phyloP scores from a whole-genome alignment of 2,113 vertebrate species.

The Emberiza fucata region DNA sequence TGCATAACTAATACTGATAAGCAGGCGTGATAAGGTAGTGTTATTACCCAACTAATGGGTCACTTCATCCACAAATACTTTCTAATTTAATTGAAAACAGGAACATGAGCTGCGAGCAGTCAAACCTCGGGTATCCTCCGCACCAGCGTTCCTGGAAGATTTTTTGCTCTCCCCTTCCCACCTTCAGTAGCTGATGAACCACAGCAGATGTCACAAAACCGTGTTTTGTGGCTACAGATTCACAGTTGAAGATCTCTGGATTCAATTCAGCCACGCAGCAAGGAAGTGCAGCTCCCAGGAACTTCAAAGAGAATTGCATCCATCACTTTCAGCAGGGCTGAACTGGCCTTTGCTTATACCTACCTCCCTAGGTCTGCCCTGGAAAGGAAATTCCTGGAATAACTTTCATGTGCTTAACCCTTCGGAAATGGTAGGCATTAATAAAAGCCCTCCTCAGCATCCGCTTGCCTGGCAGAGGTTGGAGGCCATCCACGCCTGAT shows the following conservation, averaged over 20 bases:
- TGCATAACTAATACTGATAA: constrained; percentile 71
- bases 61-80: constrained; percentile 52
- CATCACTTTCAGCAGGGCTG: constrained; percentile 10
- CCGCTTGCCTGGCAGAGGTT: constrained; percentile 36
- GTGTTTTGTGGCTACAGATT: neutral
- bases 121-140: rapidly evolving
- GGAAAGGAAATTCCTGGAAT: constrained; percentile 64
- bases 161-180: constrained; percentile 4
- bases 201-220: neutral
- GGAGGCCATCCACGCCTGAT: neutral
- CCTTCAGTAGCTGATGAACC: constrained; percentile 8
- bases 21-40: constrained; percentile 55
- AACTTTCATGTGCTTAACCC: constrained; percentile 50
- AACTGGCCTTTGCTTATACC: constrained; percentile 29
- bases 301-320: constrained; percentile 39
- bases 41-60: constrained; percentile 62
- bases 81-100: constrained; percentile 61
- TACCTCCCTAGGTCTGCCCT: constrained; percentile 40
- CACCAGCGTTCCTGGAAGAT: neutral
- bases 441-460: constrained; percentile 32
- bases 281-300: constrained; percentile 34
- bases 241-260: constrained; percentile 9
- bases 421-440: constrained; percentile 56
- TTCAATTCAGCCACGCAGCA: neutral
- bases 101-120: neutral